Evolutionary conservation across 2,797 vertebrate genomes (phyloP).

Genomic region (Chiropotes sagulatus): DNA sequence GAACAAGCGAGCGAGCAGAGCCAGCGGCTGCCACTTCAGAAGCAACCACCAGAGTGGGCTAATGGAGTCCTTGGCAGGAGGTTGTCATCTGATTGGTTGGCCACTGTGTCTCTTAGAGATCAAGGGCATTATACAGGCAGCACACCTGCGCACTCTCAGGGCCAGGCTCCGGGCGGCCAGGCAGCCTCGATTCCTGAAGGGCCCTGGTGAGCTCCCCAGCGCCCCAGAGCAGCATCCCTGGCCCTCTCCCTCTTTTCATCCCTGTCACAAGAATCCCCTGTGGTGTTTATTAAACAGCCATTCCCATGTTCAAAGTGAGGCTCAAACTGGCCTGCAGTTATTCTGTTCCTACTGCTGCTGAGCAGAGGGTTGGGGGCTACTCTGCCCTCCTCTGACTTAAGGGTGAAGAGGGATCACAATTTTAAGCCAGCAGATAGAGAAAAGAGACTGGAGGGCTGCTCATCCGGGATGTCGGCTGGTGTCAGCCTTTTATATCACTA

Average conservation of each 20-base stretch:
- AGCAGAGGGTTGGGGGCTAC: neutral
- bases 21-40: conserved; percentile 59
- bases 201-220: neutral
- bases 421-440: neutral
- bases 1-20: conserved; percentile 17
- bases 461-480: neutral
- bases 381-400: neutral
- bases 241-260: neutral
- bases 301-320: conserved; percentile 16
- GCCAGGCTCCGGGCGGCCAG: neutral
- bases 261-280: neutral
- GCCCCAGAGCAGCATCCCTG: neutral
- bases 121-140: neutral
- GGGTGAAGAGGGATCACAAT: neutral
- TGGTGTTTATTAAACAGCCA: neutral
- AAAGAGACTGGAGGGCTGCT: neutral
- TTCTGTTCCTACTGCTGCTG: neutral
- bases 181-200: neutral
- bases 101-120: neutral
- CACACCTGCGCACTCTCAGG: neutral
- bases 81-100: neutral
- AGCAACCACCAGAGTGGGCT: conserved; percentile 54
- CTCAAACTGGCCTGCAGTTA: neutral
- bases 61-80: conserved; percentile 18
- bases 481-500: neutral